A percentile compares a stretch with the other conserved stretches of the same genome.
These are phyloP conservation scores for Lasioglossum morio DNA, from an alignment of 2,888 invertebrate genomes.

Conservation along the genomic window DNA sequence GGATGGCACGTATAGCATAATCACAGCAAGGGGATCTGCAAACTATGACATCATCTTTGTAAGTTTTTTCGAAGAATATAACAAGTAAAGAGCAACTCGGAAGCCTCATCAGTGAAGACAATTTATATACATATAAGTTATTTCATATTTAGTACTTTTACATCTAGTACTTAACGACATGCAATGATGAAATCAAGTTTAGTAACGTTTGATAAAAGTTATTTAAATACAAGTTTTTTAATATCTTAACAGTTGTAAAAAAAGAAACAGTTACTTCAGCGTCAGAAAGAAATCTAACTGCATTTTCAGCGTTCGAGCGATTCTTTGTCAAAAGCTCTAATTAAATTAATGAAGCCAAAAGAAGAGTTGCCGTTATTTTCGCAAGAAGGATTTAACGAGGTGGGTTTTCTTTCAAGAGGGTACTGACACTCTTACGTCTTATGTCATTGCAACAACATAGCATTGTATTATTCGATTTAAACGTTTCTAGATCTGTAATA, in stretches of 20 bases:
- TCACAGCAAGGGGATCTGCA: slow-evolving; percentile 62
- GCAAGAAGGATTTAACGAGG: slow-evolving; percentile 42
- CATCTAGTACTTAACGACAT: not conserved
- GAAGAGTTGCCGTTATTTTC: slow-evolving; percentile 56
- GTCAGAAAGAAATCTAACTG: not conserved
- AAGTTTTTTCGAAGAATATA: slow-evolving; percentile 40
- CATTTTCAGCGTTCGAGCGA: slow-evolving; percentile 55
- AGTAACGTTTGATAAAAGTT: too few relatives aligned
- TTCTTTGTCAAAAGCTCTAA: slow-evolving; percentile 47
- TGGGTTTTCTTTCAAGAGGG: slow-evolving; percentile 12
- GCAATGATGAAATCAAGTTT: too few relatives aligned
- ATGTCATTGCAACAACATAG: not conserved
- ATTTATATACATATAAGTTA: not conserved
- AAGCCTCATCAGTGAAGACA: not conserved
- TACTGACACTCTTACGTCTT: not conserved
- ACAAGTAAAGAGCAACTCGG: not conserved
- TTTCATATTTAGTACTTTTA: not conserved
- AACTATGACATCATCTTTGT: slow-evolving; percentile 71
- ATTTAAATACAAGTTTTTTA: not conserved
- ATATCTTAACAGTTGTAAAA: not conserved
- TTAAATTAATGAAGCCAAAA: slow-evolving; percentile 54
- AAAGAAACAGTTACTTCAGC: not conserved
- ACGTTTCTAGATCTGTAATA: slow-evolving; percentile 45
- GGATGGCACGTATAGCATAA: slow-evolving; percentile 73
- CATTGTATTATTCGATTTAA: not conserved